Evolutionary conservation across 92 coral and sea anemone genomes (phyloP).

Genomic region (Bergia sp.): DNA sequence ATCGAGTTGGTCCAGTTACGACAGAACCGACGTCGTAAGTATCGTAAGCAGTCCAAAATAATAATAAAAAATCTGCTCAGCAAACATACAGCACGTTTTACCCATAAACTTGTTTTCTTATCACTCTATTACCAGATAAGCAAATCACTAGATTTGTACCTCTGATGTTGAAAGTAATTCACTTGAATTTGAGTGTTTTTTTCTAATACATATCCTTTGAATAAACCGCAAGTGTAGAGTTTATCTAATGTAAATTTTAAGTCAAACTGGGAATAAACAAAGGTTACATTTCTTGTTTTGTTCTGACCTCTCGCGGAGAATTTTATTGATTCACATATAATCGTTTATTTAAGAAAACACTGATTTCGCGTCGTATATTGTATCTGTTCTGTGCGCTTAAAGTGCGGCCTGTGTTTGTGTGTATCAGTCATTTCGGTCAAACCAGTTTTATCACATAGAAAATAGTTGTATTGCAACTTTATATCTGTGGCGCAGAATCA

Average conservation of each 20-base stretch:
- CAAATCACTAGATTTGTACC: not conserved
- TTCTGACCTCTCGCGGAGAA: slow-evolving; percentile 22
- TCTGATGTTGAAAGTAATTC: not conserved
- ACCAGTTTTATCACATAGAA: not conserved
- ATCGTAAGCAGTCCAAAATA: not conserved
- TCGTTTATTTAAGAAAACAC: slow-evolving; percentile 14
- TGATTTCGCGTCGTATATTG: not conserved
- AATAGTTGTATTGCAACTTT: not conserved
- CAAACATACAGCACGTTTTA: not conserved
- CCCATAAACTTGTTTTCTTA: not conserved
- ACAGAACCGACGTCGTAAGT: not conserved
- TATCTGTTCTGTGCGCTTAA: not conserved
- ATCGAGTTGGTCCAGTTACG: not conserved
- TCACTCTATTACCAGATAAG: slow-evolving; percentile 3
- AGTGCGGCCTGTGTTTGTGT: not conserved
- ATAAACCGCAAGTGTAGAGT: slow-evolving; percentile 28
- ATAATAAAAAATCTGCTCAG: not conserved
- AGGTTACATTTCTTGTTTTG: slow-evolving; percentile 16
- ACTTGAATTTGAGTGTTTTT: not conserved
- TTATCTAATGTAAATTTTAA: slow-evolving; percentile 19
- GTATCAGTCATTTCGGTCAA: not conserved
- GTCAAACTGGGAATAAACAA: slow-evolving; percentile 15
- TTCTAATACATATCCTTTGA: not conserved
- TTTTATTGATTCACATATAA: slow-evolving; percentile 28
- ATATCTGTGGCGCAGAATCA: not conserved